Base-by-base conservation (phyloP, 2,797 vertebrate genomes). In the Prionace glauca region DNA sequence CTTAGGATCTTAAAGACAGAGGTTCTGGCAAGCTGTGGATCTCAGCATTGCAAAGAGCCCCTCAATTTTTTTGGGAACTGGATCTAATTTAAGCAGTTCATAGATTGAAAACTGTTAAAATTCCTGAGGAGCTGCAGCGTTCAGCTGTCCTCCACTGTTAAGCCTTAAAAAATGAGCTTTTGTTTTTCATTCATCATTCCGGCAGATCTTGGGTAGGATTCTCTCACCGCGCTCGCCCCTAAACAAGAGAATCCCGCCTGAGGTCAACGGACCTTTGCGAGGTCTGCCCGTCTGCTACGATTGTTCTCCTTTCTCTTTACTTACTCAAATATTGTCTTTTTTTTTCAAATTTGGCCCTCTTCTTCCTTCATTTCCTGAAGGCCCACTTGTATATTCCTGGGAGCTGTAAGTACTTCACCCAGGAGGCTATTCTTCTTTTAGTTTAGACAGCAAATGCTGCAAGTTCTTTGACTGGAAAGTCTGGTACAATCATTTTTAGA, bases 381-480 rank as follows among this genome's bases (percentile, higher is more conserved):
- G 72, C 72, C 29, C 29, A 29, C 72, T 32, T 74, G 9, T 74
- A 29, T 74, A 32, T 32, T 29, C 72, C 72, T 74, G 50, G 56
- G 9, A 29, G 41, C 14, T 29, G 26, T 88, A 88, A 88, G 50
- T 24, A 60, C 29, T 29, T 88, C 50, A 60, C 86, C 86, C 86
- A 88, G 12, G 86, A 32, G 86, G 86, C 86, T 88, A 88, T 60
- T 88, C 86, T 56, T 88, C 86, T 88, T 88, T 56, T 29, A 29
- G 86, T 60, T 50, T 16, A 60, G 86, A 88, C 86, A 88, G 86
- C 26, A n/a, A 88, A 26, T 60, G 86, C 26, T 29, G 24, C 56
- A 88, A 60, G 24, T 29, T 5, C 26, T 88, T 29, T 29, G 50
- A 60, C 50, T 29, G 26, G 60, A 12, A 88, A 88, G 86, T 4